Conservation (phyloP, 2,888 invertebrate genomes). For the Aphidoletes aphidimyza region DNA sequence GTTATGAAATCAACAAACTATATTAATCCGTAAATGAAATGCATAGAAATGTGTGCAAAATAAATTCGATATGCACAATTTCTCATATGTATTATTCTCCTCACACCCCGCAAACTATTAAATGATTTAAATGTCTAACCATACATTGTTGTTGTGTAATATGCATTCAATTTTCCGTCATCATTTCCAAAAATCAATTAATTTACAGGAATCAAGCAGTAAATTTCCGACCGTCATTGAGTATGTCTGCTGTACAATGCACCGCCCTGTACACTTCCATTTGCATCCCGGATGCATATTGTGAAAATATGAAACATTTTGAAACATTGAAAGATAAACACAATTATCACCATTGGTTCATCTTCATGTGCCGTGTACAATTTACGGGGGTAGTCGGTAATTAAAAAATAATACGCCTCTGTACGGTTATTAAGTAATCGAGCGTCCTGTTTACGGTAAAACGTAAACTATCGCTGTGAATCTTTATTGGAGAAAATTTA, state of each 20-base stretch:
- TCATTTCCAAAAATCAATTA: conserved; percentile 6
- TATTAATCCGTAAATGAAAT: conserved; percentile 32
- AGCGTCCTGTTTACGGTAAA: too few species aligned
- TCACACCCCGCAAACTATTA: background rate
- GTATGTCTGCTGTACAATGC: too few species aligned
- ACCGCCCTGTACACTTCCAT: background rate
- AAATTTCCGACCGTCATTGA: too few species aligned
- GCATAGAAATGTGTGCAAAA: too few species aligned
- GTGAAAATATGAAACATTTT: background rate
- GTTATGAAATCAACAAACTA: background rate
- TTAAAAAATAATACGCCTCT: conserved; percentile 1
- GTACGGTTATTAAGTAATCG: background rate
- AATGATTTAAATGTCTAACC: too few species aligned
- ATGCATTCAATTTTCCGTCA: background rate
- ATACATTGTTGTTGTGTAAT: background rate
- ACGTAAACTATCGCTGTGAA: too few species aligned
- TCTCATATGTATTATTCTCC: too few species aligned
- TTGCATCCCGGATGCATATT: background rate
- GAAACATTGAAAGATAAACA: background rate
- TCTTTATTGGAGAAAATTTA: background rate
- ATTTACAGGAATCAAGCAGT: background rate
- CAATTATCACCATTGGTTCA: conserved; percentile 23
- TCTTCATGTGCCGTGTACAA: background rate
- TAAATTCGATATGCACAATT: too few species aligned
- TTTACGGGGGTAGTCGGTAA: background rate